Conservation (phyloP, 2,888 invertebrate genomes). For the Drosophila longiperda region DNA sequence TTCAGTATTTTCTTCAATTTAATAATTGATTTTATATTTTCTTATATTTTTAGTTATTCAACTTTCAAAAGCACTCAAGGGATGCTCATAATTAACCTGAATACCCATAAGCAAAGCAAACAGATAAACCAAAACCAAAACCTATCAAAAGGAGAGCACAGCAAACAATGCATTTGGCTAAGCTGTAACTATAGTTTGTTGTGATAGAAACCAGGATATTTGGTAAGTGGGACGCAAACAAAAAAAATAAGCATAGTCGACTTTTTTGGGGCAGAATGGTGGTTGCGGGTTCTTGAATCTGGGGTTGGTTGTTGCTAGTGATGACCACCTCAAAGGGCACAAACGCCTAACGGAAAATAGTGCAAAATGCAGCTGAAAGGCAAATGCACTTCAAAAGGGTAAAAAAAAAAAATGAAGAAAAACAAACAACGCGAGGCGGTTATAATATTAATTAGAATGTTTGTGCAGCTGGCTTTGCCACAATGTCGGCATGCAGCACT, state of each 20-base stretch:
- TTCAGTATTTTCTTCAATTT: background rate
- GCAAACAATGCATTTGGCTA: slow-evolving; percentile 30
- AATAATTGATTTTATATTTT: slow-evolving; percentile 3
- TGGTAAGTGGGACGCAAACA: slow-evolving; percentile 46
- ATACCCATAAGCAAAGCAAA: slow-evolving; percentile 1
- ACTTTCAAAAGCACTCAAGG: background rate
- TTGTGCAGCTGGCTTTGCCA: slow-evolving; percentile 15
- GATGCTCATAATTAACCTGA: slow-evolving; percentile 48
- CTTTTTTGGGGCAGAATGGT: slow-evolving; percentile 15
- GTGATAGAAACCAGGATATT: slow-evolving; percentile 38
- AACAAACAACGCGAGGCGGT: slow-evolving; percentile 26
- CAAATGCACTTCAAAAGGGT: slow-evolving; percentile 30
- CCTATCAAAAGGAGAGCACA: slow-evolving; percentile 27
- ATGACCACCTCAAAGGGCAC: slow-evolving; percentile 61
- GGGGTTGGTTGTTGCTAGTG: slow-evolving; percentile 5
- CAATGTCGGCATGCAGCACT: slow-evolving; percentile 17
- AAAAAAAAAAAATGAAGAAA: slow-evolving; percentile 22
- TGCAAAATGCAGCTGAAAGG: slow-evolving; percentile 24
- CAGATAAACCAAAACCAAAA: slow-evolving; percentile 10
- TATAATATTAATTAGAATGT: slow-evolving; percentile 72
- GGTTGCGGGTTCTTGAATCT: slow-evolving; percentile 15
- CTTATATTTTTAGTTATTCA: slow-evolving; percentile 38
- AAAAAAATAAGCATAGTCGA: slow-evolving; percentile 24
- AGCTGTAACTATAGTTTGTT: slow-evolving; percentile 24
- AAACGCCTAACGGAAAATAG: slow-evolving; percentile 30